phyloP scores from a whole-genome alignment of 2,888 invertebrate species.

The Andrena minutula region DNA sequence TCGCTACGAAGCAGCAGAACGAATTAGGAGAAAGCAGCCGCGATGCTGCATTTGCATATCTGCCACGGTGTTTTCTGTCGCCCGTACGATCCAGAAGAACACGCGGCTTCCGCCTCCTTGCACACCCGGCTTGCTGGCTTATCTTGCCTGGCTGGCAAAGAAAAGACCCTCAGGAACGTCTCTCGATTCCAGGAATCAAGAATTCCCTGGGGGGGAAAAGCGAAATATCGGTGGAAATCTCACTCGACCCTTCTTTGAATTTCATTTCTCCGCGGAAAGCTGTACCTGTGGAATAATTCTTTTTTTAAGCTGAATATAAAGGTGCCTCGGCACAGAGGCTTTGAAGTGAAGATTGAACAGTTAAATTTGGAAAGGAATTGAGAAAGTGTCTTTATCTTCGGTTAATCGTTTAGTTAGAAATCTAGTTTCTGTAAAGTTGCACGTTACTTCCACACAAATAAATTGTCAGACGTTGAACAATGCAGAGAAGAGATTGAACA shows the following conservation, averaged over 20 bases:
- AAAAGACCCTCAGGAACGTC: conserved; percentile 4
- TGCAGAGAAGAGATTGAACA: too few relatives aligned
- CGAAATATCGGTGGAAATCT: conserved; percentile 23
- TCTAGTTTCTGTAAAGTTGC: too few relatives aligned
- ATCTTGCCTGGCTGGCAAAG: conserved; percentile 6
- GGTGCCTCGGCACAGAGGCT: background rate
- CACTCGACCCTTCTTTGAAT: conserved; percentile 15
- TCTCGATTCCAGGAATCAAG: conserved; percentile 1
- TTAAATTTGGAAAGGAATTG: background rate
- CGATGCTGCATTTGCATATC: conserved; percentile 52
- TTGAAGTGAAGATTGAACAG: background rate
- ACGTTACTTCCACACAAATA: background rate
- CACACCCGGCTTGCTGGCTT: background rate
- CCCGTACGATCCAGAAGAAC: conserved; percentile 32
- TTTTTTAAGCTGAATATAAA: background rate
- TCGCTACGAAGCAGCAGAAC: conserved; percentile 35
- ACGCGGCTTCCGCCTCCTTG: conserved; percentile 21
- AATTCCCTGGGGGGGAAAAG: background rate
- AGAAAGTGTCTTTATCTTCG: background rate
- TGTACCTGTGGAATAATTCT: conserved; percentile 3
- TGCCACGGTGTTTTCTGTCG: conserved; percentile 19
- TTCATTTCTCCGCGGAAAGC: conserved; percentile 14
- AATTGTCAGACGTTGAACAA: background rate
- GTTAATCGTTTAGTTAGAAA: too few relatives aligned
- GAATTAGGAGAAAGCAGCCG: conserved; percentile 55